Conservation (phyloP, 2,888 invertebrate genomes). For the Patella caerulea region DNA sequence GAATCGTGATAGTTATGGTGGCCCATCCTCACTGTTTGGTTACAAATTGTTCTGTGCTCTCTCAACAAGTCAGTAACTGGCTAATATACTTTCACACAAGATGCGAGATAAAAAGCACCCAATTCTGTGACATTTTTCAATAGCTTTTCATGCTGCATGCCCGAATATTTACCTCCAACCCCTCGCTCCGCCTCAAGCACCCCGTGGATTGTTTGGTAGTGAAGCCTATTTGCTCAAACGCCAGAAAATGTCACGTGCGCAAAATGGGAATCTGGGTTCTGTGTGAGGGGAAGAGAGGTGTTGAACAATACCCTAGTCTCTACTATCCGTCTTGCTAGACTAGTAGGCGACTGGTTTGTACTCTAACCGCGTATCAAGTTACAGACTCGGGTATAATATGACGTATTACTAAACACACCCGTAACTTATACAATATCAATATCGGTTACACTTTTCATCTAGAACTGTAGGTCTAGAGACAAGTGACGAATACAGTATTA, state of each 20-base stretch:
- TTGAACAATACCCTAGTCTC: not conserved
- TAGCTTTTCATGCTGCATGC: not conserved
- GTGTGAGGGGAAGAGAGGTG: not conserved
- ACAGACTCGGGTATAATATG: not conserved
- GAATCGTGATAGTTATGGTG: not conserved
- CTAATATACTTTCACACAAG: conserved; percentile 1
- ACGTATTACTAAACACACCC: not conserved
- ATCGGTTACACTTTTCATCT: not conserved
- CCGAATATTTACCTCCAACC: not conserved
- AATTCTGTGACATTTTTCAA: conserved; percentile 4
- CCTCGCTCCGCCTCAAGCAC: not conserved
- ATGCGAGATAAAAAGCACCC: conserved; percentile 1
- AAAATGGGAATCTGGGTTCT: not conserved
- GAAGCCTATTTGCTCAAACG: not conserved
- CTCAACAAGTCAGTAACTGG: conserved; percentile 1
- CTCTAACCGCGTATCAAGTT: not conserved
- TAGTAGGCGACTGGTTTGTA: not conserved
- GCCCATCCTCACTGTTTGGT: not conserved
- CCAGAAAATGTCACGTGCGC: not conserved
- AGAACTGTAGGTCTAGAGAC: too few relatives aligned
- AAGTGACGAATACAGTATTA: too few relatives aligned
- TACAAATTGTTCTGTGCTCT: conserved; percentile 2
- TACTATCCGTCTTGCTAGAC: not conserved
- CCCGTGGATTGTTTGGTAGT: not conserved
- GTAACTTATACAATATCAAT: conserved; percentile 1